Evolutionary conservation across 2,113 vertebrate genomes (phyloP), one percentile per base, ranked within the genome.

Genomic region (Rhinoderma darwinii): DNA sequence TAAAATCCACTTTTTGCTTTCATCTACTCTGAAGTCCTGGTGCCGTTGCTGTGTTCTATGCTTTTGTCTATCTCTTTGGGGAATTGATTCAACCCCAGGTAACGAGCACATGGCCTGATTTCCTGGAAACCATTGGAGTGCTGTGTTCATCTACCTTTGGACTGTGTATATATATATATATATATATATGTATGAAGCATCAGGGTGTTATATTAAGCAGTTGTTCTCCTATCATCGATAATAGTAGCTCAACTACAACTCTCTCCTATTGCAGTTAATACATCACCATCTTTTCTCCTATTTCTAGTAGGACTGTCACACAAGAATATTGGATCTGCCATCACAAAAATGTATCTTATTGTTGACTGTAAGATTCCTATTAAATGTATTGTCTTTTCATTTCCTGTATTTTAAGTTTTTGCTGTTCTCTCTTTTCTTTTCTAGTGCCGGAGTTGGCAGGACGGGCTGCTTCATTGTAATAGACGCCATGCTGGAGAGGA

Each of bases 381-480:
- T 63, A 30, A 63, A 32, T 68, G 20, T 5, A 30, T 39, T 22
- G n/a, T 37, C 1, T 20, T 56, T 56, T 6, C 2, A 25, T 25
- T 56, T 10, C n/a, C 56, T 59, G 1, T 12, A 47, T 47, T 47
- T 8, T 47, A 3, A 47, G 14, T 47, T 59, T n/a, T 59, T 59
- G 6, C 25, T n/a, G n/a, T 59, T 59, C 89, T 83, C 90, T 88
- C 89, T 37, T 87, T 91, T 91, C 56, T 88, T 66, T 90, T 88
- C 9, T 88, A 99, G 98, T 87, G 98, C 98, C 89, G 98, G 98
- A 82, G 98, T 99, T 84, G 98, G 98, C 90, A 95, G 98, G 90
- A 99, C 98, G 74, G 98, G 98, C 86, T 99, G 98, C 92, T 99
- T 99, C 95, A 99, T 99, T 88, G 98, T 99, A 91, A 99, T 99